Evolutionary conservation across 2,888 invertebrate genomes (phyloP).

Genomic region (Seladonia tumulorum): DNA sequence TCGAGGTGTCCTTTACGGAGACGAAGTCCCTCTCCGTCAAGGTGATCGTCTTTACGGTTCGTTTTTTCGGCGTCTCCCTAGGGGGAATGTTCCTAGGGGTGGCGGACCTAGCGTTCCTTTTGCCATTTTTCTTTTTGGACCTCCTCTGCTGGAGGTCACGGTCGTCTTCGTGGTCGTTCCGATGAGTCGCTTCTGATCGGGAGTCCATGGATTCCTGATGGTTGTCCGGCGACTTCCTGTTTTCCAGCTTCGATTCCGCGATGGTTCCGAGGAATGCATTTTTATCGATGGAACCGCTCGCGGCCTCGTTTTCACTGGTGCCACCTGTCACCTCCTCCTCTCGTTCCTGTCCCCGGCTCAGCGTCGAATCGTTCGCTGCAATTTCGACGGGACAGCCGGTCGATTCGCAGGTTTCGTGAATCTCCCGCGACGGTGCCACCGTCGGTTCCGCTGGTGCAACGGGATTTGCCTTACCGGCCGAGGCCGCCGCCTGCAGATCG

Average conservation of each 20-base stretch:
- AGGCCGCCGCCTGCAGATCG: constrained; percentile 62
- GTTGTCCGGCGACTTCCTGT: constrained; percentile 40
- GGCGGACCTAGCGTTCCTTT: neutral
- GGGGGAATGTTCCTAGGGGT: constrained; percentile 19
- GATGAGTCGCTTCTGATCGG: constrained; percentile 37
- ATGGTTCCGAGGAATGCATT: constrained; percentile 59
- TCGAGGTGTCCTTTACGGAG: constrained; percentile 19
- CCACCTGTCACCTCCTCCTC: constrained; percentile 57
- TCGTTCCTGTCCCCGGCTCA: neutral
- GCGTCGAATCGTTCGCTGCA: constrained; percentile 37
- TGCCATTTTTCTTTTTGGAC: constrained; percentile 24
- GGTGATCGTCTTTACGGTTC: constrained; percentile 68
- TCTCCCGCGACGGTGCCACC: constrained; percentile 20
- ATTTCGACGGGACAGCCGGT: constrained; percentile 34
- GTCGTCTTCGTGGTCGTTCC: neutral
- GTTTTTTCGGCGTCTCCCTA: constrained; percentile 17
- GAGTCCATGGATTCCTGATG: constrained; percentile 38
- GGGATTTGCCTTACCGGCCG: constrained; percentile 38
- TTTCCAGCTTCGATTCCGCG: constrained; percentile 50
- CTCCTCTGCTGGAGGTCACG: constrained; percentile 28
- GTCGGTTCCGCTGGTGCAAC: constrained; percentile 6
- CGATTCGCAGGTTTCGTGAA: constrained; percentile 18
- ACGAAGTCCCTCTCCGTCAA: constrained; percentile 76
- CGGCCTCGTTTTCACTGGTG: constrained; percentile 68
- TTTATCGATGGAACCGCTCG: constrained; percentile 58